phyloP scores from a whole-genome alignment of 2,113 vertebrate genomes.

The Perca fluviatilis region DNA sequence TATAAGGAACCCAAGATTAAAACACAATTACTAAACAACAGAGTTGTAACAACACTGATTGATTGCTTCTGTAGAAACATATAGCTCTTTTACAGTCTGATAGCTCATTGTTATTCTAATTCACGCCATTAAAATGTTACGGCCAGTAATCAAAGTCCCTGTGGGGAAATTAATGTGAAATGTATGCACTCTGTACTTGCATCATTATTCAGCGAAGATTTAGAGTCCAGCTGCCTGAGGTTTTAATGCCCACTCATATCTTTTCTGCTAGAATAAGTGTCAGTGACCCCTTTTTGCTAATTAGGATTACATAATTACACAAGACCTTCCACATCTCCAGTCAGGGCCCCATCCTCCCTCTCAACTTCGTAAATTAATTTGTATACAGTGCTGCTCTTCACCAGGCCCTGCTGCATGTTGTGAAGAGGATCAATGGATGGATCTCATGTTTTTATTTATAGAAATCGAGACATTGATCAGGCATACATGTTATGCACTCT shows the following conservation, averaged over 20 bases:
- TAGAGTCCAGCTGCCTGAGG: constrained; percentile 45
- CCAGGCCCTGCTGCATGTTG: constrained; percentile 36
- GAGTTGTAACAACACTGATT: constrained; percentile 21
- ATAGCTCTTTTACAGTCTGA: constrained; percentile 17
- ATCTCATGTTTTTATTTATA: constrained; percentile 60
- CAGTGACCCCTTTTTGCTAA: constrained; percentile 79
- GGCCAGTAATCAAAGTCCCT: constrained; percentile 33
- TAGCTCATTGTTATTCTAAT: constrained; percentile 45
- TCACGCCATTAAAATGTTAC: constrained; percentile 39
- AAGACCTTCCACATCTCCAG: constrained; percentile 48
- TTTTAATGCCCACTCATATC: constrained; percentile 36
- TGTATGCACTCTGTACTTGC: constrained; percentile 42
- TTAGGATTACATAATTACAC: constrained; percentile 67
- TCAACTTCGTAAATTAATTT: constrained; percentile 47
- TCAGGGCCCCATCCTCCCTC: constrained; percentile 44
- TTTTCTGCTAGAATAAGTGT: constrained; percentile 56
- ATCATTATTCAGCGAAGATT: constrained; percentile 36
- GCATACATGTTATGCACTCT: constrained; percentile 61
- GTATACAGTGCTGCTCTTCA: constrained; percentile 46
- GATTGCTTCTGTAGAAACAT: constrained; percentile 10
- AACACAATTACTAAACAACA: constrained; percentile 38
- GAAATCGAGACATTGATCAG: constrained; percentile 68
- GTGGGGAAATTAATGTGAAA: constrained; percentile 32
- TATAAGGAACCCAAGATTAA: constrained; percentile 18
- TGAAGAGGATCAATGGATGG: constrained; percentile 34